Conservation (phyloP, 2,797 vertebrate species). For the Melanotaenia pygmaea region DNA sequence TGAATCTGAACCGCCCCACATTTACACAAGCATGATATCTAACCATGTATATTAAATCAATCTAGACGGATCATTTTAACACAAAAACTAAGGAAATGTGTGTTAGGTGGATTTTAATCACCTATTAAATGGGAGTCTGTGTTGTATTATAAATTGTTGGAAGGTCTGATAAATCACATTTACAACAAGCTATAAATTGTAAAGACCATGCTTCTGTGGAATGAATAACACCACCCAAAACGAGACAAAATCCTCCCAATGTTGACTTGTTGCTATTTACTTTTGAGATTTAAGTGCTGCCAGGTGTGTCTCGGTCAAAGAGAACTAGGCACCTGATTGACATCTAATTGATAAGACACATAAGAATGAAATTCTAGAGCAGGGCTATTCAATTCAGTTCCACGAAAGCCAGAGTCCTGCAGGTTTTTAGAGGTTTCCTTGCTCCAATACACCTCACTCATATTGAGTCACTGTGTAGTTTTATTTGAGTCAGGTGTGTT, state of each 20-base stretch:
- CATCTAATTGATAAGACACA: neutral
- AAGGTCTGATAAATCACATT: neutral
- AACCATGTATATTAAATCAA: slow-evolving; percentile 6
- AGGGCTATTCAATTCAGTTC: neutral
- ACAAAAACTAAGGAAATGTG: neutral
- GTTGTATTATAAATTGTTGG: neutral
- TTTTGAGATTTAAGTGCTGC: neutral
- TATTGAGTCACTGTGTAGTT: no score
- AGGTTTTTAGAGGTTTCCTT: no score
- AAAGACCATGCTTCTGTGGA: neutral
- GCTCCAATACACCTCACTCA: no score
- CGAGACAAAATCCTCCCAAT: neutral
- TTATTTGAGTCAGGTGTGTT: no score
- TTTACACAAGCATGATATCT: slow-evolving; percentile 55
- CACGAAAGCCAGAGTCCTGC: no score
- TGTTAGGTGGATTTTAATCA: neutral
- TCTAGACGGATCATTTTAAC: neutral
- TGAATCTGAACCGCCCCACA: slow-evolving; percentile 39
- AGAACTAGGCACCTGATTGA: neutral
- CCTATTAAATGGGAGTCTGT: neutral
- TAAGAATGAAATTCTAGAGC: neutral
- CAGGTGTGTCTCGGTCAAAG: neutral
- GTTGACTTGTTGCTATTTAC: neutral
- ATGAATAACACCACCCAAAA: neutral
- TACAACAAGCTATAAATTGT: neutral